A percentile compares a stretch with the other conserved stretches of the same genome.
Evolutionary conservation across 2,888 invertebrate species (phyloP).

Genomic region (Vandiemenella viatica): DNA sequence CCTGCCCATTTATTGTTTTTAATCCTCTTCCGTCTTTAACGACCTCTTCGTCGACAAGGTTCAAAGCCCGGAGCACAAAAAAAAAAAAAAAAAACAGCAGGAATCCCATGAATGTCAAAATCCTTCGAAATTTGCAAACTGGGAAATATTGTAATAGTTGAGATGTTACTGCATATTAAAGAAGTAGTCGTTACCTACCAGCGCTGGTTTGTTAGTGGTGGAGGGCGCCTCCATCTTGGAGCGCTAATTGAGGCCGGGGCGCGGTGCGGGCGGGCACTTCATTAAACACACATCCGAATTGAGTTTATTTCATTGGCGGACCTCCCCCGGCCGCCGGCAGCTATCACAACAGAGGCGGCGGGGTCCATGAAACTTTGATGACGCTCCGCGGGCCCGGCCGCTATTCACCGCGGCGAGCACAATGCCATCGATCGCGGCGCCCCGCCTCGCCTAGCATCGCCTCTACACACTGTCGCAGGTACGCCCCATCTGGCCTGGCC

Average conservation of each 20-base stretch:
- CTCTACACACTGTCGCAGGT: background rate
- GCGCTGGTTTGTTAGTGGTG: no score
- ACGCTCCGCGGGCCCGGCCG: constrained; percentile 2
- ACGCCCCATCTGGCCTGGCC: background rate
- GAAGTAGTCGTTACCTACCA: no score
- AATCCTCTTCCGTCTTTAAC: no score
- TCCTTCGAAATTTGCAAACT: no score
- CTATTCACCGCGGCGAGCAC: background rate
- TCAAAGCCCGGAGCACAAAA: no score
- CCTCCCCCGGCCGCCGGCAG: background rate
- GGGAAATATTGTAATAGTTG: no score
- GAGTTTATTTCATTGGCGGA: constrained; percentile 9
- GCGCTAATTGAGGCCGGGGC: constrained; percentile 3
- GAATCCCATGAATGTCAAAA: no score
- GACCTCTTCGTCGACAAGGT: no score
- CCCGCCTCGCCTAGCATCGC: background rate
- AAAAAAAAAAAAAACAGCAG: no score
- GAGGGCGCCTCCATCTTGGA: no score
- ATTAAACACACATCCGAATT: constrained; percentile 13
- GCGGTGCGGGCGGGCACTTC: constrained; percentile 3
- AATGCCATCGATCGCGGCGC: background rate
- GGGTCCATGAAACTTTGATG: constrained; percentile 16
- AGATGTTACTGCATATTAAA: no score
- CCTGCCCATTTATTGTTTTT: no score
- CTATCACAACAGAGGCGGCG: constrained; percentile 13